A percentile compares a stretch with the other conserved stretches of the same genome.
These are phyloP conservation scores for Coregonus suidteri DNA, from an alignment of 2,797 vertebrate species.

Conservation along the genomic window DNA sequence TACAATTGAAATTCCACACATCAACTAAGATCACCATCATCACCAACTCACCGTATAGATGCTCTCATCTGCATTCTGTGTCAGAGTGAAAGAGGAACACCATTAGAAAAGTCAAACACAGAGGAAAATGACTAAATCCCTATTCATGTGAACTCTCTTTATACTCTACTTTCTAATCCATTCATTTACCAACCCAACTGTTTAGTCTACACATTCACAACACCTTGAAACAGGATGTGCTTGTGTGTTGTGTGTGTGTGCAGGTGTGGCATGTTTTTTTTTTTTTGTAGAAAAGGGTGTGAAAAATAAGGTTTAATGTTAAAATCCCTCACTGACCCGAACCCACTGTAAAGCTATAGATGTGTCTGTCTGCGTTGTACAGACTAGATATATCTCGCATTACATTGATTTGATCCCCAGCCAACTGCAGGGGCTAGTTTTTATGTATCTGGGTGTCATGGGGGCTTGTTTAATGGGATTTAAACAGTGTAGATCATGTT, in stretches of 20 bases:
- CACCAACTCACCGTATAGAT: neutral
- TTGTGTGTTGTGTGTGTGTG: too few relatives aligned
- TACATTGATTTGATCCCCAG: neutral
- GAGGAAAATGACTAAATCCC: neutral
- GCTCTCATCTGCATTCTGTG: neutral
- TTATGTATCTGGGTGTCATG: neutral
- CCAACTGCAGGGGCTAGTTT: neutral
- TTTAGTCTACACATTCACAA: too few relatives aligned
- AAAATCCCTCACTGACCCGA: neutral
- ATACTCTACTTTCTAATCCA: neutral
- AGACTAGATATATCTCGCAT: neutral
- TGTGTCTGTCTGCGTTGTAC: neutral
- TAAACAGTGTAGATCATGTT: neutral
- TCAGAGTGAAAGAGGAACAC: neutral
- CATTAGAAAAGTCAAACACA: neutral
- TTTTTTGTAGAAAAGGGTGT: conserved; percentile 4
- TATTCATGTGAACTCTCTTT: too few relatives aligned
- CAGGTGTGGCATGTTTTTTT: conserved; percentile 1
- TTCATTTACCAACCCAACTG: too few relatives aligned
- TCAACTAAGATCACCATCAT: neutral
- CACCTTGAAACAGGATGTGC: too few relatives aligned
- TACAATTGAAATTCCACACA: neutral
- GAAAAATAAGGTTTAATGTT: neutral
- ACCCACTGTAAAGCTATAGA: neutral
- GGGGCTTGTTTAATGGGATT: neutral